Base-by-base conservation (phyloP, 2,888 invertebrate species). In the Leucoma salicis region DNA sequence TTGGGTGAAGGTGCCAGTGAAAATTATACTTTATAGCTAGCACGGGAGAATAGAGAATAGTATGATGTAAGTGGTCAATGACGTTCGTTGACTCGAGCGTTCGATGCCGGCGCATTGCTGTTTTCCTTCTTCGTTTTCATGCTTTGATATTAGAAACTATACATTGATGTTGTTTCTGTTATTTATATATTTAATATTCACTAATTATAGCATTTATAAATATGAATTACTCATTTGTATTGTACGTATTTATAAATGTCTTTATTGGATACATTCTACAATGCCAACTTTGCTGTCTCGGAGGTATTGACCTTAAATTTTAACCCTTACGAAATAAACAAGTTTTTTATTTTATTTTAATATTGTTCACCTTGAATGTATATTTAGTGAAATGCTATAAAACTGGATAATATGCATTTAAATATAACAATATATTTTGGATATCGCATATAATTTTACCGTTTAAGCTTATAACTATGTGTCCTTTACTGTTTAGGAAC, bases 91-190 rank as follows among this genome's bases (percentile, higher is more conserved):
- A 89, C 88, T 86, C 83, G 75, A 79, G 78, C 84, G 86, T 78
- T 87, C 85, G 85, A 85, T 84, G 86, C 76, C 85, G 84, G 81
- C 78, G 80, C 74, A 82, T 80, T 78, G 82, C 85, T 87, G 85
- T 89, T 89, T 88, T 88, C 88, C 89, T 89, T 88, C 88, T 89
- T 82, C 72, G 78, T 87, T 87, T 88, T 84, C 87, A 88, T 87
- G 78, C 78, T 85, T 84, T 83, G 78, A 81, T 87, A 83, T 87
- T 87, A 87, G 82, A 88, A 86, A 84, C 81, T 81, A 77, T n/a
- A n/a, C n/a, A n/a, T 81, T 76, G 64, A 72, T 66, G 67, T 66
- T 71, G 70, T 75, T 77, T 80, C 57, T 73, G 56, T 62, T 72
- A 69, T 69, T 57, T n/a, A n/a, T n/a, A n/a, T n/a, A n/a, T 27